Evolutionary conservation across 2,113 vertebrate genomes (phyloP).

Genomic region (Suricata suricatta): DNA sequence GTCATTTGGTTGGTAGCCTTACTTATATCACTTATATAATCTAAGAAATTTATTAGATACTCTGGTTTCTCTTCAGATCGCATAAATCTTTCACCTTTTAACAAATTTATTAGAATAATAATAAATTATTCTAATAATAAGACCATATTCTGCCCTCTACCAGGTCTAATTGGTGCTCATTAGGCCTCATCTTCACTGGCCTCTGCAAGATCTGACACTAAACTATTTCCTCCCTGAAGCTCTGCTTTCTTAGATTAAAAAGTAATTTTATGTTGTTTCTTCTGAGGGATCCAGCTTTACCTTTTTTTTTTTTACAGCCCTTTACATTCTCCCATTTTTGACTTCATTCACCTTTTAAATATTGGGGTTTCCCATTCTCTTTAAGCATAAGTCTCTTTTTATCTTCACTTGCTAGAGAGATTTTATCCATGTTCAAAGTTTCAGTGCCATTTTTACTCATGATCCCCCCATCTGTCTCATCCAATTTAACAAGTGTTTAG

Average conservation of each 20-base stretch:
- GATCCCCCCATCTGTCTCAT: neutral
- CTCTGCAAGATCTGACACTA: neutral
- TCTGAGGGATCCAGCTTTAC: neutral
- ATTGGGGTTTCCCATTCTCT: neutral
- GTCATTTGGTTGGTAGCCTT: neutral
- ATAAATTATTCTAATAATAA: no score
- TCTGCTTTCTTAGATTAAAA: constrained; percentile 14
- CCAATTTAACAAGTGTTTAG: neutral
- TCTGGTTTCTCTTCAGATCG: no score
- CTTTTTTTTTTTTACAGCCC: neutral
- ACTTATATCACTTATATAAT: neutral
- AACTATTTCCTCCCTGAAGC: neutral
- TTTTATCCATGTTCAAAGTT: neutral
- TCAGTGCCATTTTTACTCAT: neutral
- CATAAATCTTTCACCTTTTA: no score
- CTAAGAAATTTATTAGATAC: neutral
- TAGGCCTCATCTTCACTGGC: neutral
- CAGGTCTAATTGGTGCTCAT: neutral
- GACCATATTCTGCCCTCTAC: neutral
- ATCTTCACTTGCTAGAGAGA: neutral
- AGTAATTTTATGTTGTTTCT: neutral
- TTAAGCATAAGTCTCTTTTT: neutral
- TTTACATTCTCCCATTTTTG: neutral
- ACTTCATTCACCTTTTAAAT: neutral
- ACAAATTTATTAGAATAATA: neutral